Evolutionary conservation across 2,113 vertebrate species (phyloP).

Genomic region (Variabilichromis moorii): DNA sequence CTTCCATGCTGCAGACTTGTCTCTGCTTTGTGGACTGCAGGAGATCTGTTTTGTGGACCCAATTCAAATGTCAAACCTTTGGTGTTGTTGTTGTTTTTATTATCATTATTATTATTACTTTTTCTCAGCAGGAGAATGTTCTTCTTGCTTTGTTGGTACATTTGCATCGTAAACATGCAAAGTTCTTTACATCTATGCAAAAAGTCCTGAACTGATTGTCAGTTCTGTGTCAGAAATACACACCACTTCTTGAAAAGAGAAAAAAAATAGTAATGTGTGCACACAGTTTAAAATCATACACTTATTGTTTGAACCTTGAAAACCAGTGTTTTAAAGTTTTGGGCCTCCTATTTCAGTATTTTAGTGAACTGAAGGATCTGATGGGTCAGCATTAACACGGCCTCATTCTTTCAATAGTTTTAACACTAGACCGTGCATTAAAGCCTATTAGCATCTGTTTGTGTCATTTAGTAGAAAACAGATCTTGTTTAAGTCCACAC

Average conservation of each 20-base stretch:
- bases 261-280: neutral
- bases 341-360: constrained; percentile 48
- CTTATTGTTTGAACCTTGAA: neutral
- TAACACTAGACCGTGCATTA: constrained; percentile 34
- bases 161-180: neutral
- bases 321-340: constrained; percentile 45
- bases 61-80: neutral
- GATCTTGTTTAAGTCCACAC: constrained; percentile 34
- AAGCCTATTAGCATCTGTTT: neutral
- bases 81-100: accelerated
- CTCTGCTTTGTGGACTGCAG: neutral
- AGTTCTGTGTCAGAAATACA: neutral
- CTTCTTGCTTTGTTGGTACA: neutral
- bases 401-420: neutral
- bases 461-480: neutral
- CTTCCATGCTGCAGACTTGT: neutral
- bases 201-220: neutral
- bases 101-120: neutral
- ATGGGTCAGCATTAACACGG: neutral
- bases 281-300: neutral
- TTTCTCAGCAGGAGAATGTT: neutral
- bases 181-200: constrained; percentile 14
- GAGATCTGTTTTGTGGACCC: neutral
- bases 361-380: constrained; percentile 30
- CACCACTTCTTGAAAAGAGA: neutral